phyloP scores from a whole-genome alignment of 1,140 invertebrate genomes.

The Drosophila paulistorum region DNA sequence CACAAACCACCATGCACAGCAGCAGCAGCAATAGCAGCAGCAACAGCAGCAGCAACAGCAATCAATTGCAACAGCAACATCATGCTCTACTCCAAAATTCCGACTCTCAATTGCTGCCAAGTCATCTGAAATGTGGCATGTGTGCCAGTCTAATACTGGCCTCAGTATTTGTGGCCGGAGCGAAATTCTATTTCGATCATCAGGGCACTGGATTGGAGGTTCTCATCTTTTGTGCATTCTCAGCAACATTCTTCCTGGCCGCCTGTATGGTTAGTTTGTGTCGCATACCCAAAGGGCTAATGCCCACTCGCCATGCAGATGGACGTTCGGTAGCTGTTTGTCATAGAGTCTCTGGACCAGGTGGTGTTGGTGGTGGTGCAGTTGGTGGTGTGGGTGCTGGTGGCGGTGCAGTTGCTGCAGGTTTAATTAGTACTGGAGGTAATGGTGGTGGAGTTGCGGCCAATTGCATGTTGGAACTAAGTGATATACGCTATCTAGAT shows the following conservation, averaged over 20 bases:
- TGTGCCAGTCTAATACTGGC: conserved; percentile 87
- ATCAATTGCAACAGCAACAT: conserved; percentile 65
- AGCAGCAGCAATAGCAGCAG: conserved; percentile 53
- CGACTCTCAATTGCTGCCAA: conserved; percentile 83
- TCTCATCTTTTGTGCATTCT: conserved; percentile 86
- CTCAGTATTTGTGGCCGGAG: conserved; percentile 86
- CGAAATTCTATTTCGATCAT: conserved; percentile 88
- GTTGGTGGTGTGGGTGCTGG: conserved; percentile 46
- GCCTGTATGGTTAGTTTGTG: conserved; percentile 86
- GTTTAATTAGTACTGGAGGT: background rate
- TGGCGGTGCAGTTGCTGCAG: conserved; percentile 26
- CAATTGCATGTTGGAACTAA: conserved; percentile 56
- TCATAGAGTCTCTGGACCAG: conserved; percentile 32
- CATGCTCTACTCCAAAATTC: conserved; percentile 61
- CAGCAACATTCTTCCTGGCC: conserved; percentile 86
- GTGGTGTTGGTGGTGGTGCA: conserved; percentile 14
- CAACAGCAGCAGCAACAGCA: conserved; percentile 48
- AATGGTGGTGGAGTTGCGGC: conserved; percentile 5
- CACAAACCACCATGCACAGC: conserved; percentile 33
- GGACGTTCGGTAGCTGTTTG: conserved; percentile 56
- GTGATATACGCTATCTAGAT: conserved; percentile 58
- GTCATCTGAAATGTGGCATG: conserved; percentile 86
- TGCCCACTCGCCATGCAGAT: conserved; percentile 43
- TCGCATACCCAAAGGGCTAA: conserved; percentile 75
- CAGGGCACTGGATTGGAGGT: conserved; percentile 86